Percentiles rank a stretch among this genome's conserved stretches.
Conservation (phyloP, 2,888 invertebrate genomes). For the Pinctada fucata region DNA sequence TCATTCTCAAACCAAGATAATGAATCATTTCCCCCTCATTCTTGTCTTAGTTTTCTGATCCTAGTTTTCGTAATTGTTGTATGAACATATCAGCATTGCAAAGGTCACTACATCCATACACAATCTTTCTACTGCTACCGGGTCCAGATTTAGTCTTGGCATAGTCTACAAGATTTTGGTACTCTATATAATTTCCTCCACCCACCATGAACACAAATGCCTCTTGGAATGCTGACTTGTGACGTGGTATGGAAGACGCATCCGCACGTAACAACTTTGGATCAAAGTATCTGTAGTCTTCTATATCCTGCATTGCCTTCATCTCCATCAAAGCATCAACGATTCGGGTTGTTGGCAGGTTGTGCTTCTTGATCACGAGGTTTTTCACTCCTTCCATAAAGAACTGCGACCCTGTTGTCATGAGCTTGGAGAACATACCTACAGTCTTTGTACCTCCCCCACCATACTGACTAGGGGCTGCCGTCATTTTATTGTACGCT, state of each 20-base stretch:
- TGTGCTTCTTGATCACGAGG: slow-evolving; percentile 98
- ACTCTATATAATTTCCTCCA: slow-evolving; percentile 96
- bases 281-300: slow-evolving; percentile 95
- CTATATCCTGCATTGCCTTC: slow-evolving; percentile 85
- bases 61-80: slow-evolving; percentile 82
- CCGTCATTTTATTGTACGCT: slow-evolving; percentile 88
- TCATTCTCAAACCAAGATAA: background rate
- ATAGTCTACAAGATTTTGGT: slow-evolving; percentile 97
- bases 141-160: slow-evolving; percentile 85
- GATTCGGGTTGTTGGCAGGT: slow-evolving; percentile 94
- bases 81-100: slow-evolving; percentile 96
- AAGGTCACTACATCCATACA: slow-evolving; percentile 96
- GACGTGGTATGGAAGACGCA: slow-evolving; percentile 70
- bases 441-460: slow-evolving; percentile 95
- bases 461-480: slow-evolving; percentile 83
- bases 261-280: slow-evolving; percentile 90
- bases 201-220: slow-evolving; percentile 79
- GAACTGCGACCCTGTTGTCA: slow-evolving; percentile 96
- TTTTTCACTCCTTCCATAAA: slow-evolving; percentile 99
- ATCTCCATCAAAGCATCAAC: slow-evolving; percentile 93
- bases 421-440: slow-evolving; percentile 97
- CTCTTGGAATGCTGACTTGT: slow-evolving; percentile 74
- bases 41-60: slow-evolving; percentile 48
- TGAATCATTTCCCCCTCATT: background rate
- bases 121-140: slow-evolving; percentile 84